Conservation (phyloP, 2,888 invertebrate species). For the Pedicia rivosa region DNA sequence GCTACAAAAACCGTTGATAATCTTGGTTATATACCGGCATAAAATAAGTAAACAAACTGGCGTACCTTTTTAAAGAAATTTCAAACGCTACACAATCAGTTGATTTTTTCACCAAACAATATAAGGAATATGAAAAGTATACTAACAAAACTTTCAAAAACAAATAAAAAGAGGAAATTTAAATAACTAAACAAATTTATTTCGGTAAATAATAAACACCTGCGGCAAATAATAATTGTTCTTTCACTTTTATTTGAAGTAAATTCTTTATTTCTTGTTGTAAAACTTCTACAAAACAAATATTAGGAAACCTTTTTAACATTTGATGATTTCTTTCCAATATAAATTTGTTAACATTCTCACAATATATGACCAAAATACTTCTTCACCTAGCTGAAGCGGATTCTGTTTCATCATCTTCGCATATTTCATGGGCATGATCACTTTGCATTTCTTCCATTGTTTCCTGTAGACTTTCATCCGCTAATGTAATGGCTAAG, state of each 20-base stretch:
- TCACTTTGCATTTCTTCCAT: constrained; percentile 37
- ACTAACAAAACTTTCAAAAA: too few relatives aligned
- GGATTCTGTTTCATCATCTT: constrained; percentile 84
- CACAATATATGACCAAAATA: constrained; percentile 91
- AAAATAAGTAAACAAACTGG: too few relatives aligned
- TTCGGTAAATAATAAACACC: constrained; percentile 82
- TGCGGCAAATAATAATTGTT: constrained; percentile 68
- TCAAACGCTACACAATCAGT: too few relatives aligned
- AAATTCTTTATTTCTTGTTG: constrained; percentile 77
- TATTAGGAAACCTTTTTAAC: constrained; percentile 92
- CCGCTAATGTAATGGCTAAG: constrained; percentile 57
- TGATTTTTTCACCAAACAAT: too few relatives aligned
- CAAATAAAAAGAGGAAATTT: too few relatives aligned
- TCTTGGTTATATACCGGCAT: too few relatives aligned
- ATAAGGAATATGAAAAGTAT: too few relatives aligned
- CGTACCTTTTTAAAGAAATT: too few relatives aligned
- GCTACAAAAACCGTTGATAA: too few relatives aligned
- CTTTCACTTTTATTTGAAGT: constrained; percentile 82
- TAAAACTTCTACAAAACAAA: constrained; percentile 81
- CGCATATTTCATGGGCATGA: constrained; percentile 41
- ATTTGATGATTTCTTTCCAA: constrained; percentile 87
- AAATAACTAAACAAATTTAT: too few relatives aligned
- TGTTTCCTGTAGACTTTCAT: constrained; percentile 41
- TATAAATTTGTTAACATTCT: constrained; percentile 95
- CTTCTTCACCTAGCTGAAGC: constrained; percentile 82